A percentile compares a stretch with the other conserved stretches of the same genome.
phyloP scores from a whole-genome alignment of 2,113 vertebrate species.

The Vireo altiloquus region DNA sequence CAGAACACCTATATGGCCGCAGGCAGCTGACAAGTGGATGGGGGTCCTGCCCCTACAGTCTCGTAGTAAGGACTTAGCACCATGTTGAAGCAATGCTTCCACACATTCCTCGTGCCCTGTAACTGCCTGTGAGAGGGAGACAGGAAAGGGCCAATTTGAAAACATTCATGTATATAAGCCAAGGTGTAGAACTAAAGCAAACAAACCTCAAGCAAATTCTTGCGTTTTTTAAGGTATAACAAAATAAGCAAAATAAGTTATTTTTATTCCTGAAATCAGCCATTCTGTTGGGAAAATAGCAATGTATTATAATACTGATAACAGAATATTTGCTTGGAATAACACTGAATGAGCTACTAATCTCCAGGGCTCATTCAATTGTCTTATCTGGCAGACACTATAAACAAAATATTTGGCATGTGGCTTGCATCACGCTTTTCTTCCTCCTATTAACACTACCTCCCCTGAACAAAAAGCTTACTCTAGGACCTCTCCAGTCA shows the following conservation, averaged over 20 bases:
- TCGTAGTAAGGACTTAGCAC: slow-evolving; percentile 84
- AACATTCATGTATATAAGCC: background rate
- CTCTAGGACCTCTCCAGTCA: background rate
- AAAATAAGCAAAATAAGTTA: background rate
- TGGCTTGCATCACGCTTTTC: background rate
- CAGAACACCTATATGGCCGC: slow-evolving; percentile 91
- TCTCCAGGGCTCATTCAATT: background rate
- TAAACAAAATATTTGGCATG: background rate
- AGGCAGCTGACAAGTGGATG: slow-evolving; percentile 92
- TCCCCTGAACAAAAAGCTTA: background rate
- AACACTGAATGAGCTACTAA: background rate
- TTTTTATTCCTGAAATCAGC: background rate
- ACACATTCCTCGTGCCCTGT: slow-evolving; percentile 95
- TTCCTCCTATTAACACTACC: background rate
- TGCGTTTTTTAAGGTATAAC: background rate
- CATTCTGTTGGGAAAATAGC: background rate
- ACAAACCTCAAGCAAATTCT: background rate
- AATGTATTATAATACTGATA: background rate
- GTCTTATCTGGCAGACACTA: background rate
- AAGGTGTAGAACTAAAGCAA: background rate
- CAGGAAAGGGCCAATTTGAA: background rate
- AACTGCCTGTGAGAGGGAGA: slow-evolving; percentile 80
- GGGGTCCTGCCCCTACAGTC: slow-evolving; percentile 92
- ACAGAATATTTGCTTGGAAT: background rate
- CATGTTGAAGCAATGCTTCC: slow-evolving; percentile 93